Conservation (phyloP, 2,888 invertebrate genomes). For the Shargacucullia verbasci region DNA sequence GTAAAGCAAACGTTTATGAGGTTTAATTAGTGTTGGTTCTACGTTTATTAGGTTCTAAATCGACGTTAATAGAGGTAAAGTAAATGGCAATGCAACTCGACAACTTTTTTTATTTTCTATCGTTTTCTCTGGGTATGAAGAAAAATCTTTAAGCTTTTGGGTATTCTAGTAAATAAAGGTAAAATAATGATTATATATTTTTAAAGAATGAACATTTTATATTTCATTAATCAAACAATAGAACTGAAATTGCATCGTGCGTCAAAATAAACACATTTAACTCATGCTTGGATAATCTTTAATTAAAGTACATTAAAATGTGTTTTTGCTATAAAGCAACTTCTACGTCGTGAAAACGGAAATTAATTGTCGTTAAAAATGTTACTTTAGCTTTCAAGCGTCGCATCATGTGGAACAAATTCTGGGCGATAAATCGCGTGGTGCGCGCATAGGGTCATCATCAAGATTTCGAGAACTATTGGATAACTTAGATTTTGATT, state of each 20-base stretch:
- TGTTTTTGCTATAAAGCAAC: constrained; percentile 23
- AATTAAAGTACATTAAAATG: constrained; percentile 17
- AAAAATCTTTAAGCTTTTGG: not conserved
- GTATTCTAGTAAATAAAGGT: too few relatives aligned
- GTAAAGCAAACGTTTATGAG: constrained; percentile 39
- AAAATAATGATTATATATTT: too few relatives aligned
- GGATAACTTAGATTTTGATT: not conserved
- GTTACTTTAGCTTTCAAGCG: constrained; percentile 49
- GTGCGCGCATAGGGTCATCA: constrained; percentile 29
- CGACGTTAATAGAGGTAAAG: constrained; percentile 14
- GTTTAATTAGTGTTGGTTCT: constrained; percentile 20
- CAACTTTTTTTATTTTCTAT: constrained; percentile 3
- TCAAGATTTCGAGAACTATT: not conserved
- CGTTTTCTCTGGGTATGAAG: not conserved
- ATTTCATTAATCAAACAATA: constrained; percentile 17
- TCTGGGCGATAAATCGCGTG: constrained; percentile 42
- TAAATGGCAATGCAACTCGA: constrained; percentile 4
- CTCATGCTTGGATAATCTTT: too few relatives aligned
- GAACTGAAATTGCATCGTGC: too few relatives aligned
- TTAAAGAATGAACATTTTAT: too few relatives aligned
- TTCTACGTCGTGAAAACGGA: constrained; percentile 42
- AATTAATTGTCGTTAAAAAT: constrained; percentile 51
- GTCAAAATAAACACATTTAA: too few relatives aligned
- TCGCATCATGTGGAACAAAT: constrained; percentile 47
- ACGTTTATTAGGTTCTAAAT: constrained; percentile 36